Percentiles rank a stretch among this genome's conserved stretches.
Conservation (phyloP, 2,888 invertebrate genomes). For the Steromphala cineraria region DNA sequence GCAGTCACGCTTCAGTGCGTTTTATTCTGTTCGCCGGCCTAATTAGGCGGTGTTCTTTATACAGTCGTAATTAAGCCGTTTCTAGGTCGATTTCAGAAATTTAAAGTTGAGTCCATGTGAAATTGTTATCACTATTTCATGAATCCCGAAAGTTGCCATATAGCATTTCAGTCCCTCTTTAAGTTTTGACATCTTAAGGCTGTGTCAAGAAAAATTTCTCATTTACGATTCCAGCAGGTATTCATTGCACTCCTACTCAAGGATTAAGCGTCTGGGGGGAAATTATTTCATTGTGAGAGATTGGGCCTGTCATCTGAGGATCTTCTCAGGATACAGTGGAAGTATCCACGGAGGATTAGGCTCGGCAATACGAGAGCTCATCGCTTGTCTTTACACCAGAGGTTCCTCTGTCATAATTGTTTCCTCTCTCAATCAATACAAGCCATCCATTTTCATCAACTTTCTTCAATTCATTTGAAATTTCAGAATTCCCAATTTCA, state of each 20-base stretch:
- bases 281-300: not conserved
- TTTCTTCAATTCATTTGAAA: too few relatives aligned
- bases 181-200: not conserved
- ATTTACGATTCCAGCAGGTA: not conserved
- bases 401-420: not conserved
- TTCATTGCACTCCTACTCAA: not conserved
- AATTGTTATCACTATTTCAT: too few relatives aligned
- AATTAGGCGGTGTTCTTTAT: too few relatives aligned
- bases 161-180: too few relatives aligned
- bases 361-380: not conserved
- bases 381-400: not conserved
- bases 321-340: not conserved
- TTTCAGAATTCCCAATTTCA: too few relatives aligned
- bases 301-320: not conserved
- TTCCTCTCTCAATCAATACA: not conserved
- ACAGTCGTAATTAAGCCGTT: too few relatives aligned
- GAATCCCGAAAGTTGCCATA: too few relatives aligned
- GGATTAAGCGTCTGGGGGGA: not conserved
- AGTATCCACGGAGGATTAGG: not conserved
- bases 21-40: too few relatives aligned
- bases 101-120: too few relatives aligned
- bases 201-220: not conserved
- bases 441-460: not conserved
- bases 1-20: too few relatives aligned
- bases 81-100: too few relatives aligned